These are phyloP conservation scores for Gymnocypris eckloni DNA, from an alignment of 2,797 vertebrate species.

Conservation along the genomic window DNA sequence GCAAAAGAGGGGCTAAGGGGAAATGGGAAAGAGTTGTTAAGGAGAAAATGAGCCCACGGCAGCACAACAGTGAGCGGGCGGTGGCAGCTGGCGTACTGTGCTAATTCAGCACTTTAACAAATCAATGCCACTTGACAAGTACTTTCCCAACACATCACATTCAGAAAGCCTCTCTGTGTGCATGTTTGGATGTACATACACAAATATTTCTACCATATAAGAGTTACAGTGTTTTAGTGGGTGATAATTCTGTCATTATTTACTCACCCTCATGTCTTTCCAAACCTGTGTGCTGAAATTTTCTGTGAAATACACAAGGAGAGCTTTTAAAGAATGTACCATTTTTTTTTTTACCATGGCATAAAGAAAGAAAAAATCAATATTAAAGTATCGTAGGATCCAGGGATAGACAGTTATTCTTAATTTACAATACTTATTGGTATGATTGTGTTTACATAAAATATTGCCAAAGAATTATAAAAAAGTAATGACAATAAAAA, in stretches of 20 bases:
- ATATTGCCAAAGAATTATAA: neutral
- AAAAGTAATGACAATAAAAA: neutral
- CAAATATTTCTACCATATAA: constrained; percentile 14
- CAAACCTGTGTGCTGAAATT: constrained; percentile 9
- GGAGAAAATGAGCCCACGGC: constrained; percentile 73
- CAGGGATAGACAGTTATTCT: neutral
- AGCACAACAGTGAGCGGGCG: constrained; percentile 72
- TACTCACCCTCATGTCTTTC: neutral
- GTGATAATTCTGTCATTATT: constrained; percentile 23
- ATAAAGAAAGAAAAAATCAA: neutral
- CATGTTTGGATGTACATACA: constrained; percentile 32
- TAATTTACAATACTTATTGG: neutral
- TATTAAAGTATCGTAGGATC: neutral
- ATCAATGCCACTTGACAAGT: constrained; percentile 99
- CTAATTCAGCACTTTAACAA: constrained; percentile 99
- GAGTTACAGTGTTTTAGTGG: constrained; percentile 29
- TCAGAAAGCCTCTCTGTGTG: constrained; percentile 73
- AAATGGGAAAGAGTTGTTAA: constrained; percentile 60
- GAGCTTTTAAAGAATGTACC: neutral
- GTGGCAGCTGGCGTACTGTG: constrained; percentile 90
- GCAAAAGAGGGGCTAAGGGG: constrained; percentile 56
- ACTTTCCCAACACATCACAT: constrained; percentile 92
- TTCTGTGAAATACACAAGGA: neutral
- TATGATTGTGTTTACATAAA: neutral
- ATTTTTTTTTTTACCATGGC: neutral